Percentiles rank a stretch among this genome's conserved stretches.
These are phyloP conservation scores for Teleogryllus occipitalis DNA, from an alignment of 1,140 invertebrate species.

Conservation along the genomic window DNA sequence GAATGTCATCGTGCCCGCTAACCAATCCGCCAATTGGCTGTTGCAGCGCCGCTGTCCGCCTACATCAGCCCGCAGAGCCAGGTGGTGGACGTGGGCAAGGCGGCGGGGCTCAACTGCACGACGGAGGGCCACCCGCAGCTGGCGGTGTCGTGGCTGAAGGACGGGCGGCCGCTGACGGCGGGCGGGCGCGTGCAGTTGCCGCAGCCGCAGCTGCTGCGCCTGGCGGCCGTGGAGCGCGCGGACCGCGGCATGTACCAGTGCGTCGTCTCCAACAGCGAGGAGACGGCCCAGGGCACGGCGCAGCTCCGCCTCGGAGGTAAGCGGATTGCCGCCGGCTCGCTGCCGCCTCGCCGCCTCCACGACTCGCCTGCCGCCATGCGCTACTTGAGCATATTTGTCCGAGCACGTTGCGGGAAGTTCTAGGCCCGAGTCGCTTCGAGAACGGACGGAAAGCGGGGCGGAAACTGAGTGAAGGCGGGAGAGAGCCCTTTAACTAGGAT, in stretches of 20 bases:
- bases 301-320: conserved; percentile 42
- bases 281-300: conserved; percentile 39
- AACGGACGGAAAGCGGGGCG: no score
- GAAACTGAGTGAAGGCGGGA: no score
- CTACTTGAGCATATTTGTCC: no score
- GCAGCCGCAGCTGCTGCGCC: conserved; percentile 24
- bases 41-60: conserved; percentile 31
- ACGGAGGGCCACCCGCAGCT: conserved; percentile 31
- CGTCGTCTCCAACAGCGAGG: conserved; percentile 36
- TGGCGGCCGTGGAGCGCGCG: conserved; percentile 35
- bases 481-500: no score
- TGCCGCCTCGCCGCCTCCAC: no score
- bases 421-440: no score
- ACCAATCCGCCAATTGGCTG: not conserved
- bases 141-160: conserved; percentile 34
- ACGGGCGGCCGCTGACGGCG: conserved; percentile 31
- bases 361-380: no score
- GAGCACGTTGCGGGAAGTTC: no score
- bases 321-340: not conserved
- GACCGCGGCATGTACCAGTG: conserved; percentile 45
- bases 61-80: conserved; percentile 33
- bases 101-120: conserved; percentile 40
- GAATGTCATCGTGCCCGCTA: no score
- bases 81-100: conserved; percentile 38
- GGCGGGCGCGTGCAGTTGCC: conserved; percentile 27